Base-by-base conservation (phyloP, 2,888 invertebrate genomes). In the Caenorhabditis sp. region DNA sequence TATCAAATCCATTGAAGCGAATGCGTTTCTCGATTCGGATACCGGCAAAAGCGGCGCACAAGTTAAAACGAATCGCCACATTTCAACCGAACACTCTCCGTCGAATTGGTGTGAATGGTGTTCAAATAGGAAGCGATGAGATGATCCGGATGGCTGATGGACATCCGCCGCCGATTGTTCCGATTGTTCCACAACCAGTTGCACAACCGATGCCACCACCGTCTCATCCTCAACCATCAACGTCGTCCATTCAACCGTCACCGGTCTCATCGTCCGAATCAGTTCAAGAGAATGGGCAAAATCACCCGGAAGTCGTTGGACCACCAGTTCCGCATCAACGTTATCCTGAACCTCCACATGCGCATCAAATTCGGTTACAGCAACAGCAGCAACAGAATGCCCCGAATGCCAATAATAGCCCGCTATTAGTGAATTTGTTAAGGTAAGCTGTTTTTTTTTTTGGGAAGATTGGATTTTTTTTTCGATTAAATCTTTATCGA, bases 1-100 rank as follows among this genome's bases (percentile, higher is more conserved):
- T n/a, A n/a, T n/a, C 31, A 10, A 31, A 31, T 31, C 69, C 66
- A 4, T 54, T 60, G 4, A 57, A 63, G 36, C 63, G 63, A 26
- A 26, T 67, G 20, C 72, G 74, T 5, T 74, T 70, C 25, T 58
- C 77, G 0, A 58, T 80, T 23, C 73, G 76, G 52, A 54, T 80
- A 27, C 67, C 75, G 14, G 62, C 71, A 14, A 78, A 75, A 63
- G 71, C 76, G 17, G 82, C 80, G 14, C 57, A 67, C 27, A 67
- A 76, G 53, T 60, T 82, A n/a, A 80, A 80, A 70, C 38, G 82
- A 52, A 78, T 82, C 52, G 76, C 78, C 4, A 75, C 54, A 53
- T 64, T 69, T 65, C 82, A 78, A 58, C 82, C 82, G 21, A 70
- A 70, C 49, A 71, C 82, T 10, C 27, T 82, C 36, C 57, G 78